Evolutionary conservation across 2,113 vertebrate species (phyloP), one percentile per base, ranked within the genome.

Genomic region (Sylvia atricapilla): DNA sequence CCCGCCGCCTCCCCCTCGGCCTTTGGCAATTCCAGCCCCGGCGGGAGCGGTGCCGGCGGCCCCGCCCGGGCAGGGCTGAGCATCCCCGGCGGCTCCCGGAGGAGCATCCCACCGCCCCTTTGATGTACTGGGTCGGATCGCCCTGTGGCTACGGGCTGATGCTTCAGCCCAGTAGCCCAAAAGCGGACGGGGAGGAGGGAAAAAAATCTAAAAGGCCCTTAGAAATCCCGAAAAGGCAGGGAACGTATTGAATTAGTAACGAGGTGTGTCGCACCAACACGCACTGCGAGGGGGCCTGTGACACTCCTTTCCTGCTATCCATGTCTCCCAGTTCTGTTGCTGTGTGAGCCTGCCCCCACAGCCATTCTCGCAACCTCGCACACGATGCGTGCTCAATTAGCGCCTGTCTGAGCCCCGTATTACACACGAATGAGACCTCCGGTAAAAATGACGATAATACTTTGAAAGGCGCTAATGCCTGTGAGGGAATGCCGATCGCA

Each of bases 101-200:
- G 28, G 12, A 23, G n/a, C 56, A 35, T 35, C 49, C 37, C 21
- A 9, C 4, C 15, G 33, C 20, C 23, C 27, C 37, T 24, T 2
- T 8, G 59, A 18, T 21, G 50, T 10, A 14, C 41, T 3, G 44
- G 23, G 18, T 66, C 10, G 37, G 28, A 25, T 56, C 6, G 4
- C 13, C 1, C 27, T 7, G 33, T 5, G 41, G 18, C 44, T 20
- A 6, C 7, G 2, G 22, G 22, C 15, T 63, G 28, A 6, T 46
- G 53, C 18, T 72, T 28, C 44, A 59, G 15, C 13, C 6, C 60
- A 33, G 28, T 13, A 50, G 17, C 62, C 47, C 56, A 49, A 80
- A 8, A 20, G 33, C 4, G 5, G 10, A 10, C 0, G 7, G 9
- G 5, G 2, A 0, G 1, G 17, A 33, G 9, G 5, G 28, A 31